Evolutionary conservation across 2,888 invertebrate genomes (phyloP).

Genomic region (Helobdella robusta): DNA sequence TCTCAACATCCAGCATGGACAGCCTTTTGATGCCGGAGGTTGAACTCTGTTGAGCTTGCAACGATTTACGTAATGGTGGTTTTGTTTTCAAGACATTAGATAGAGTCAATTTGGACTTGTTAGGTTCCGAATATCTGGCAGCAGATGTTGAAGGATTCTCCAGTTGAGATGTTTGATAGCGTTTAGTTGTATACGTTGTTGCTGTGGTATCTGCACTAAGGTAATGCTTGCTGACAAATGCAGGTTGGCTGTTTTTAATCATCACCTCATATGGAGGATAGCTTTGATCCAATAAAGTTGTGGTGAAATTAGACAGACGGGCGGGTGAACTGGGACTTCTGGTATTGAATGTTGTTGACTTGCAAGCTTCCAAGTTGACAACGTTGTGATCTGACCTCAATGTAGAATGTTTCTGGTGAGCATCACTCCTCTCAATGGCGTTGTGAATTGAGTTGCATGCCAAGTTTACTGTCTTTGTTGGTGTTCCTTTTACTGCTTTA

Average conservation of each 20-base stretch:
- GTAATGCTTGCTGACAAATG: neutral
- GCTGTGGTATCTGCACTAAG: neutral
- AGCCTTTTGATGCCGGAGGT: neutral
- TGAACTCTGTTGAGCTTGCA: too few species aligned
- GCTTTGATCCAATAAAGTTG: conserved; percentile 18
- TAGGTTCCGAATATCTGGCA: neutral
- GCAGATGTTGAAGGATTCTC: neutral
- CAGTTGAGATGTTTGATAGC: neutral
- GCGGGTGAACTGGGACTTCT: conserved; percentile 32
- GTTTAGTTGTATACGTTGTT: neutral
- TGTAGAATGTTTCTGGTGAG: conserved; percentile 19
- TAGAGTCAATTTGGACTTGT: neutral
- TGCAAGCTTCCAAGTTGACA: conserved; percentile 21
- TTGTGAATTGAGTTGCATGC: neutral
- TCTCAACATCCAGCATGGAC: conserved; percentile 9
- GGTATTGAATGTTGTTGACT: conserved; percentile 30
- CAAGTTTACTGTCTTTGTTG: too few species aligned
- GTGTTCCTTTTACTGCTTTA: too few species aligned
- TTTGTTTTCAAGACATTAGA: neutral
- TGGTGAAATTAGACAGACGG: conserved; percentile 26
- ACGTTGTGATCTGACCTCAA: conserved; percentile 23
- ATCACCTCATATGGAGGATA: conserved; percentile 10
- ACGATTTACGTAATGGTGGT: too few species aligned
- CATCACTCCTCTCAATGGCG: neutral
- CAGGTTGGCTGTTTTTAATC: neutral